phyloP scores from a whole-genome alignment of 2,113 vertebrate genomes.

The Xenotilapia caudafasciata region DNA sequence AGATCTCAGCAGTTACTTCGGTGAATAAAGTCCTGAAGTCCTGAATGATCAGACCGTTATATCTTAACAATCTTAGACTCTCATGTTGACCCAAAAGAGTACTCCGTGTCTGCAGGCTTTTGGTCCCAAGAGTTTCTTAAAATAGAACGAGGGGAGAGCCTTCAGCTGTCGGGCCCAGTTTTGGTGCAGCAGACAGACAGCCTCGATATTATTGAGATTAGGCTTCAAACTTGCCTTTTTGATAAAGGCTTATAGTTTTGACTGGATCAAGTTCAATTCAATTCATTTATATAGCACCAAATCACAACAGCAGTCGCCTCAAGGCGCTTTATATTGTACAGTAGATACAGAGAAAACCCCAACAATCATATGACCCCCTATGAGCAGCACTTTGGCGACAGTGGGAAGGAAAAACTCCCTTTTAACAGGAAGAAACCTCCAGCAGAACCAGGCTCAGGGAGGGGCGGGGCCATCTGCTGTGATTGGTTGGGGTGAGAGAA shows the following conservation, averaged over 20 bases:
- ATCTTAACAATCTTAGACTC: too few species aligned
- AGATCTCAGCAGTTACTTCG: background rate
- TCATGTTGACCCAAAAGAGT: background rate
- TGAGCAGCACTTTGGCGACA: background rate
- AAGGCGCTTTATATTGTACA: background rate
- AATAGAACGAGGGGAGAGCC: background rate
- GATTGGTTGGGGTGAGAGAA: accelerated
- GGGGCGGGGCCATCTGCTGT: background rate
- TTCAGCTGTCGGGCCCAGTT: background rate
- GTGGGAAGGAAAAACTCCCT: background rate
- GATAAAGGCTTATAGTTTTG: background rate
- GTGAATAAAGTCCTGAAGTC: background rate
- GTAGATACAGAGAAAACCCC: accelerated
- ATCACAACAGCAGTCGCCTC: background rate
- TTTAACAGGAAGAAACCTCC: too few species aligned
- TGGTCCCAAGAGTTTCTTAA: background rate
- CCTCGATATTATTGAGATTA: background rate
- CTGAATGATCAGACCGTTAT: accelerated
- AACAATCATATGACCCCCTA: accelerated
- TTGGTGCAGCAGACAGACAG: background rate
- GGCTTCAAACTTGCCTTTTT: background rate
- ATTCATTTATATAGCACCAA: background rate
- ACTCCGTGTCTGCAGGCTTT: background rate
- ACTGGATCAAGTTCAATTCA: background rate
- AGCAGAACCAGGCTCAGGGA: background rate